phyloP scores from a whole-genome alignment of 2,797 vertebrate species.

The Hippoglossus hippoglossus region DNA sequence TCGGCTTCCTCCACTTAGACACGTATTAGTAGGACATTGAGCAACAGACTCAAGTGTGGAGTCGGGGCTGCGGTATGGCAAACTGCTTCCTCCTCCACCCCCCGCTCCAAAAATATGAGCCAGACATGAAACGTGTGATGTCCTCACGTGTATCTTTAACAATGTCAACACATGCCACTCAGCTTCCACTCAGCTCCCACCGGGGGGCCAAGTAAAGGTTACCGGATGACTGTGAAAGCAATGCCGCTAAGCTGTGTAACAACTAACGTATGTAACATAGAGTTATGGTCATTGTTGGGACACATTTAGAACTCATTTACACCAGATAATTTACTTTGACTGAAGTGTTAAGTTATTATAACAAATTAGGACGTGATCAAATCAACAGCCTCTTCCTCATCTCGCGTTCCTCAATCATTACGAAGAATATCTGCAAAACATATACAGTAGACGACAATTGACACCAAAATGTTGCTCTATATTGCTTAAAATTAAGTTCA shows the following conservation, averaged over 20 bases:
- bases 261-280: conserved; percentile 50
- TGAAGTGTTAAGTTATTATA: background rate
- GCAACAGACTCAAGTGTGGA: conserved; percentile 48
- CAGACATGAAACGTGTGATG: conserved; percentile 61
- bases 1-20: conserved; percentile 21
- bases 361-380: no score
- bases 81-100: background rate
- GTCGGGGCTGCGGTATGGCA: conserved; percentile 14
- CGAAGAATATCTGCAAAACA: no score
- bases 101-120: conserved; percentile 33
- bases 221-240: conserved; percentile 48
- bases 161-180: conserved; percentile 72
- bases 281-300: conserved; percentile 18
- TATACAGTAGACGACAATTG: background rate
- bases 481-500: conserved; percentile 3
- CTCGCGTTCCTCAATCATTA: background rate
- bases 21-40: conserved; percentile 36
- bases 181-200: conserved; percentile 48
- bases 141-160: conserved; percentile 65
- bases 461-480: background rate
- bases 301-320: no score
- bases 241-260: conserved; percentile 45
- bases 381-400: background rate
- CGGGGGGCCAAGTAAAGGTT: conserved; percentile 50
- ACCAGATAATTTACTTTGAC: no score